Evolutionary conservation across 2,113 vertebrate genomes (phyloP), one percentile per base, ranked within the genome.

Genomic region (Silurus asotus): DNA sequence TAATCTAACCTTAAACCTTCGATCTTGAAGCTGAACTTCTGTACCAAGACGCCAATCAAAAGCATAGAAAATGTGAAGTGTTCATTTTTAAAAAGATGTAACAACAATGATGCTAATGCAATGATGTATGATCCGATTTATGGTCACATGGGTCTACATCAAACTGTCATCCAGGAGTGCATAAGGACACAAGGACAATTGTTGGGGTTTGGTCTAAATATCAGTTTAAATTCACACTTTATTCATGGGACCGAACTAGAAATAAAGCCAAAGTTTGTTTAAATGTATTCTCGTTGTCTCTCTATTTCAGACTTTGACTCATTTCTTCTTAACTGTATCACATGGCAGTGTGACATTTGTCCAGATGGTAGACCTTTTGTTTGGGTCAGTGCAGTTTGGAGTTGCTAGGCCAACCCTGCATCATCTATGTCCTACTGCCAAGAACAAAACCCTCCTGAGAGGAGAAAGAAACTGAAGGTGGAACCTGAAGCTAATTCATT

Each of bases 361-460:
- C 65, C 49, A 51, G 82, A 67, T 69, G 69, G 77, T 61, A 59
- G 37, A 67, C 58, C 81, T 61, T 81, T 69, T 64, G 75, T 77
- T 85, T 84, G 59, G 79, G 84, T 84, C 67, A 23, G 23, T 59
- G 11, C 5, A 72, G 53, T 80, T 55, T 67, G 17, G 56, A 64
- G 65, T 85, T 85, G 87, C 87, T 58, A 75, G 81, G 23, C 51
- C 72, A 72, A 83, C 69, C 59, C 79, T 76, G 65, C 53, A 48
- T 74, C 51, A 51, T 74, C 76, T 49, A 78, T 77, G 20, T 53
- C 11, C 15, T 67, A 48, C 19, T 48, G 76, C 76, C 62, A 67
- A 28, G 48, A 76, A 64, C 75, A 72, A 78, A 58, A 48, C 48
- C 65, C 62, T 61, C 77, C 55, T 61, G 77, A 81, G 84, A 70